A percentile compares a stretch with the other conserved stretches of the same genome.
Evolutionary conservation across 2,888 invertebrate genomes (phyloP).

Genomic region (Fragum whitleyi): DNA sequence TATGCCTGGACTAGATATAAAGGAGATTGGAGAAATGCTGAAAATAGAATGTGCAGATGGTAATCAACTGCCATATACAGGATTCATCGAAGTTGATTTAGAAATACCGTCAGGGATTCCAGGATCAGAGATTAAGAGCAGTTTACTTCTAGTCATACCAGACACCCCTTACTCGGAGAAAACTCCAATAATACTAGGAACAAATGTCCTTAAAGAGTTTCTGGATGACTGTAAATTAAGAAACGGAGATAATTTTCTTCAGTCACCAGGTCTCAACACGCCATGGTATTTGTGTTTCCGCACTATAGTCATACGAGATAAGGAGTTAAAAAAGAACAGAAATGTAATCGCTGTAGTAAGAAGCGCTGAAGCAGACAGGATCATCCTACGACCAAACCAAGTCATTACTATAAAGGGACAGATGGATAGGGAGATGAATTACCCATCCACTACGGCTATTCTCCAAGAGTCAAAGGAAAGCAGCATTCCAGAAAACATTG

Average conservation of each 20-base stretch:
- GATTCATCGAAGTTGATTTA: slow-evolving; percentile 25
- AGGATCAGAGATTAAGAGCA: not conserved
- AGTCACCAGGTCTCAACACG: slow-evolving; percentile 25
- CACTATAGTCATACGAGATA: slow-evolving; percentile 22
- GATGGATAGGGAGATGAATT: slow-evolving; percentile 10
- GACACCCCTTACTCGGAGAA: slow-evolving; percentile 21
- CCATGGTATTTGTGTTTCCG: slow-evolving; percentile 40
- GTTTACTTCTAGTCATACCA: slow-evolving; percentile 26
- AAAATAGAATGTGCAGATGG: slow-evolving; percentile 51
- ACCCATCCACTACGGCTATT: slow-evolving; percentile 16
- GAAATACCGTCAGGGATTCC: slow-evolving; percentile 13
- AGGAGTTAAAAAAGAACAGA: slow-evolving; percentile 29
- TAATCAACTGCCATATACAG: not conserved
- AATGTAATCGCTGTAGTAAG: slow-evolving; percentile 24
- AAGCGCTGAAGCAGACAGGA: slow-evolving; percentile 15
- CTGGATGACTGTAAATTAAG: slow-evolving; percentile 5
- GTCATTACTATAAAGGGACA: too few species aligned
- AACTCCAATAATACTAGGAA: slow-evolving; percentile 36
- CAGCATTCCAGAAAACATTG: too few species aligned
- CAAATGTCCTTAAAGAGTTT: slow-evolving; percentile 25
- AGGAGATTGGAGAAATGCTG: slow-evolving; percentile 7
- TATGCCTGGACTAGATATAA: not conserved
- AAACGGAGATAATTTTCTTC: slow-evolving; percentile 28
- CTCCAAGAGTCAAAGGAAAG: too few species aligned
- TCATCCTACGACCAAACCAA: slow-evolving; percentile 33